Base-by-base conservation (phyloP, 2,888 invertebrate genomes). In the Agrochola litura region DNA sequence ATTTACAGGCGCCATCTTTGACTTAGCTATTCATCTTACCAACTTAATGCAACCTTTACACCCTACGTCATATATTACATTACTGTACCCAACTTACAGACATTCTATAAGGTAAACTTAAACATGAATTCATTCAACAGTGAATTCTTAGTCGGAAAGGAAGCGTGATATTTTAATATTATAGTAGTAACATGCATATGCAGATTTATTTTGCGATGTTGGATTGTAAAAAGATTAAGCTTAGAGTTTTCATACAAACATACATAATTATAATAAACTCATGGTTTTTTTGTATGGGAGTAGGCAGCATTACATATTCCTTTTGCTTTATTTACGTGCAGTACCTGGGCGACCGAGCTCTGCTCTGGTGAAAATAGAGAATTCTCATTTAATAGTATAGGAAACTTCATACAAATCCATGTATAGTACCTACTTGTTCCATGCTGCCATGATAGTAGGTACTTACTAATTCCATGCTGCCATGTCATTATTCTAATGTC, bases 1-100 rank as follows among this genome's bases (percentile, higher is more conserved):
- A 60, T 85, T 76, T 74, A 71, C 71, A 71, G 67, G 73, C 84
- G 30, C 73, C 60, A 46, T 56, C 54, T 46, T 25, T 46, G 73
- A 82, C 77, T 77, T 58, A 65, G 46, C 73, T 72, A 77, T 85
- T 74, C 37, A 77, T 83, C 79, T 84, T 54, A 2, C 25, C 30
- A 82, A 85, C 71, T 63, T 77, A 83, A 37, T 61, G 82, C 86
- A 72, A 85, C 82, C 83, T 83, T 72, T 74, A 77, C 41, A 60
- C 73, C 64, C 52, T 9, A 41, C n/a, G 19, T 61, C 58, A 76
- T 76, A 84, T n/a, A 19, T 73, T 79, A 49, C 3, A 56, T 54
- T 77, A 56, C 56, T 49, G 41, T 41, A 41, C 9, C 25, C 25
- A 61, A 61, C 16, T 54, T 25, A 49, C n/a, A 64, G n/a, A 79